phyloP scores from a whole-genome alignment of 2,888 invertebrate genomes.

The Melanargia galathea region DNA sequence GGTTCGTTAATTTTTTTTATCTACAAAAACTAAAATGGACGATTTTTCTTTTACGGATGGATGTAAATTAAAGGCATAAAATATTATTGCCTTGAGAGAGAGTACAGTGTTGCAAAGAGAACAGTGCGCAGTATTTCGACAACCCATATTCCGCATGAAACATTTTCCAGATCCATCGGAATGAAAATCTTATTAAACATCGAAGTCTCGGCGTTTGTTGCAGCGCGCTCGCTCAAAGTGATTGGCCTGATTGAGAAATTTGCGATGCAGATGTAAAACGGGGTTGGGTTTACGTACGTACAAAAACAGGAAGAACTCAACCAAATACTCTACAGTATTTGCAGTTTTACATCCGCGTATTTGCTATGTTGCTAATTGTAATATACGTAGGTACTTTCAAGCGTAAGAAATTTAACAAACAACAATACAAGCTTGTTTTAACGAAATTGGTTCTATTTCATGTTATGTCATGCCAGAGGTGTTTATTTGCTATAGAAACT shows the following conservation, averaged over 20 bases:
- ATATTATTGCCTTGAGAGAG: too few relatives aligned
- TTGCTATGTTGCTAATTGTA: neutral
- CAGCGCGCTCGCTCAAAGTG: conserved; percentile 30
- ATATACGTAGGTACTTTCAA: neutral
- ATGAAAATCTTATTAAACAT: conserved; percentile 21
- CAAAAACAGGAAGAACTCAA: neutral
- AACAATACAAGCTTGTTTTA: neutral
- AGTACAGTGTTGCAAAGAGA: too few relatives aligned
- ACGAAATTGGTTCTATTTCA: neutral
- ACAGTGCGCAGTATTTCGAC: too few relatives aligned
- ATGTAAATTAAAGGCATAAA: too few relatives aligned
- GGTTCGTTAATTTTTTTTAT: too few relatives aligned
- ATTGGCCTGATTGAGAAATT: conserved; percentile 34
- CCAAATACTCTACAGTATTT: neutral
- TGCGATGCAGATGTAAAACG: conserved; percentile 30
- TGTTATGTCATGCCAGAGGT: neutral
- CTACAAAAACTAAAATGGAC: too few relatives aligned
- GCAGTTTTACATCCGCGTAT: neutral
- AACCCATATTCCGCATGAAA: neutral
- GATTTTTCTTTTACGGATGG: neutral
- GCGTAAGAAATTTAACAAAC: too few relatives aligned
- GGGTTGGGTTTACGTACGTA: neutral
- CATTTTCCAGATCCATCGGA: neutral
- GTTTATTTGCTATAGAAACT: too few relatives aligned
- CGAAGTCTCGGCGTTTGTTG: conserved; percentile 10